These are phyloP conservation scores for Eubucco bourcierii DNA, from an alignment of 2,113 vertebrate genomes.

Conservation along the genomic window DNA sequence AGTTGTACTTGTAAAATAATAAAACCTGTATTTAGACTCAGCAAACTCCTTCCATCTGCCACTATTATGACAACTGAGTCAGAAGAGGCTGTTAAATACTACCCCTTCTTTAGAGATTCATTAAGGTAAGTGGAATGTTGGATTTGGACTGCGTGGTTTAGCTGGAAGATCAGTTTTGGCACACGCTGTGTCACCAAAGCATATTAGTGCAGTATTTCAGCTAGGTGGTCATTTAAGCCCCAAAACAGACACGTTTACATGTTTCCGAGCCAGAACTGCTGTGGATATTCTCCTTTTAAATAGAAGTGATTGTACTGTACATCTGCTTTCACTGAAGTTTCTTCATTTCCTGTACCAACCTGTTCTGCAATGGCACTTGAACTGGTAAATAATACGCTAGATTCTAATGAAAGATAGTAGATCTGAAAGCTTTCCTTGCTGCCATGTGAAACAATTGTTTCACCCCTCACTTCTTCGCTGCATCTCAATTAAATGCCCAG, in stretches of 20 bases:
- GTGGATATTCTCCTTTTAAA: background rate
- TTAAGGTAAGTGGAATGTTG: background rate
- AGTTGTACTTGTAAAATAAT: background rate
- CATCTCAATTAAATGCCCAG: conserved; percentile 2
- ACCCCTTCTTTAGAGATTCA: background rate
- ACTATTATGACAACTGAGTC: background rate
- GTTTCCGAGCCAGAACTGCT: background rate
- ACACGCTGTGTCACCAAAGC: background rate
- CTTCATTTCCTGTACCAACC: conserved; percentile 47
- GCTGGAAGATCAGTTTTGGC: background rate
- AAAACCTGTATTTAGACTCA: background rate
- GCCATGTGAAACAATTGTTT: background rate
- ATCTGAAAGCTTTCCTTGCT: background rate
- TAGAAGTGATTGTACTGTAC: conserved; percentile 2
- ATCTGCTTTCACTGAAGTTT: conserved; percentile 17
- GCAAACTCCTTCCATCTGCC: background rate
- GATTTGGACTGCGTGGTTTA: background rate
- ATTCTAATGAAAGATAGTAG: conserved; percentile 19
- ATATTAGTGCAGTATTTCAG: background rate
- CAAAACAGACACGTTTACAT: background rate
- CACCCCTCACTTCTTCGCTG: background rate
- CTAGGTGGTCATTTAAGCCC: background rate
- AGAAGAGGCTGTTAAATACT: background rate
- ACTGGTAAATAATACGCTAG: background rate
- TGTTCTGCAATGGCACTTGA: conserved; percentile 8